These are phyloP conservation scores for Andrena haemorrhoa DNA, from an alignment of 2,888 invertebrate genomes.

Conservation along the genomic window DNA sequence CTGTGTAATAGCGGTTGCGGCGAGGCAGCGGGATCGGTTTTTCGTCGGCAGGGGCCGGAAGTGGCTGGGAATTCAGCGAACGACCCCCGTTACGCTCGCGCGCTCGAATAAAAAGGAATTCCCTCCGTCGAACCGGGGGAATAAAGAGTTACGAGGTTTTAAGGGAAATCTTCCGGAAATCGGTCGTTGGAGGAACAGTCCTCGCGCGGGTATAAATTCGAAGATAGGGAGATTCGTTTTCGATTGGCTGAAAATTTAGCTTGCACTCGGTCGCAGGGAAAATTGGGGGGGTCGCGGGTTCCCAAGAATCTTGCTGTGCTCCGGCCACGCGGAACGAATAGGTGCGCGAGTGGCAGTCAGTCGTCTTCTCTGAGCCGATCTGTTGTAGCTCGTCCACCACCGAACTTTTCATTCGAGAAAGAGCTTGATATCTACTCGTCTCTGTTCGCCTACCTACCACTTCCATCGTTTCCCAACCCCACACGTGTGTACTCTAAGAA, in stretches of 20 bases:
- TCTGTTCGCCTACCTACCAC: too few relatives aligned
- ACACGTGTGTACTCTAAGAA: too few relatives aligned
- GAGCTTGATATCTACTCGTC: too few relatives aligned
- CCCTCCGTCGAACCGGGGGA: neutral
- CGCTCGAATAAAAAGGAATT: slow-evolving; percentile 4
- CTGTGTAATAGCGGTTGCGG: slow-evolving; percentile 7
- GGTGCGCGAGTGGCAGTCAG: too few relatives aligned
- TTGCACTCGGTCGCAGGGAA: slow-evolving; percentile 10
- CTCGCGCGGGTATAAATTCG: neutral
- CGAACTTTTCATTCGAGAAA: too few relatives aligned
- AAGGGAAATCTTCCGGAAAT: slow-evolving; percentile 6
- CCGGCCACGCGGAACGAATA: too few relatives aligned
- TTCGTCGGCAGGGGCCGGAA: neutral
- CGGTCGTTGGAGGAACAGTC: slow-evolving; percentile 5
- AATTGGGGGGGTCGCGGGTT: slow-evolving; percentile 17
- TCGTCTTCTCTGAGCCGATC: too few relatives aligned
- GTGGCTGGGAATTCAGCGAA: neutral
- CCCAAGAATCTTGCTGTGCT: neutral
- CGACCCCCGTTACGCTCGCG: neutral
- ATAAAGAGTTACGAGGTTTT: slow-evolving; percentile 25
- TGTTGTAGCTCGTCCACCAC: too few relatives aligned
- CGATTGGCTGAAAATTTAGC: neutral
- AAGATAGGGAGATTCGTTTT: neutral
- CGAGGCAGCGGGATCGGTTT: slow-evolving; percentile 9
- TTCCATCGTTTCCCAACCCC: too few relatives aligned